Conservation (phyloP, 1,140 invertebrate genomes). For the Lethrus apterus region DNA sequence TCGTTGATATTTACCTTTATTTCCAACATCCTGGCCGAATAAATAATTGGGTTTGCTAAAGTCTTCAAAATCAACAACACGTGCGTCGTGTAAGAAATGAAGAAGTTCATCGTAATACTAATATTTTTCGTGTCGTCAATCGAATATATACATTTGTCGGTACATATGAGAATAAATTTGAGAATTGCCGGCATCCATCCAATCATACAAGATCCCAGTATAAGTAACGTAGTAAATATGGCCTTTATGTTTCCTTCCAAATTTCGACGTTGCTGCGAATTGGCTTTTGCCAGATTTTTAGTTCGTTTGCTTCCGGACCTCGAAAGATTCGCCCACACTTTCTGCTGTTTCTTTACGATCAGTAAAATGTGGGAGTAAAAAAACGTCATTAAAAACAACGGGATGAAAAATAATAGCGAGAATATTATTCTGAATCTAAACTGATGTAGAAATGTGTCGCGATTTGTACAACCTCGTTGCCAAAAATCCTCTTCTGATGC, state of each 20-base stretch:
- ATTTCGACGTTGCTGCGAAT: slow-evolving; percentile 27
- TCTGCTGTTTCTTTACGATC: slow-evolving; percentile 48
- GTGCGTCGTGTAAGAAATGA: slow-evolving; percentile 36
- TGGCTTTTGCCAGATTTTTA: slow-evolving; percentile 16
- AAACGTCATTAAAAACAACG: slow-evolving; percentile 49
- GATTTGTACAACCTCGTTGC: slow-evolving; percentile 14
- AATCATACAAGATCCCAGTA: slow-evolving; percentile 58
- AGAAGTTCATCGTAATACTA: slow-evolving; percentile 13
- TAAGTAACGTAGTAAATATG: slow-evolving; percentile 57
- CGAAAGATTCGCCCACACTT: slow-evolving; percentile 40
- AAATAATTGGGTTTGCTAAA: slow-evolving; percentile 61
- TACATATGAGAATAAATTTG: slow-evolving; percentile 47
- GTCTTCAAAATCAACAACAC: slow-evolving; percentile 56
- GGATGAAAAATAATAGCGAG: slow-evolving; percentile 43
- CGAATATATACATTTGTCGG: slow-evolving; percentile 41
- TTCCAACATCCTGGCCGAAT: slow-evolving; percentile 59
- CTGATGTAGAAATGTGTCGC: slow-evolving; percentile 37
- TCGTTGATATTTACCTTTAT: slow-evolving; percentile 51
- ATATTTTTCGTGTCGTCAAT: not conserved
- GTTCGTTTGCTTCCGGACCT: slow-evolving; percentile 32
- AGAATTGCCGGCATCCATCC: slow-evolving; percentile 58
- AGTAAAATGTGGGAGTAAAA: slow-evolving; percentile 55
- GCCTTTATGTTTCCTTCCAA: slow-evolving; percentile 55
- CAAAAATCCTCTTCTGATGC: slow-evolving; percentile 43
- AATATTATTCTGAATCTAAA: slow-evolving; percentile 46